These are phyloP conservation scores for Stegana nigrithorax DNA, from an alignment of 2,888 invertebrate genomes.

Conservation along the genomic window DNA sequence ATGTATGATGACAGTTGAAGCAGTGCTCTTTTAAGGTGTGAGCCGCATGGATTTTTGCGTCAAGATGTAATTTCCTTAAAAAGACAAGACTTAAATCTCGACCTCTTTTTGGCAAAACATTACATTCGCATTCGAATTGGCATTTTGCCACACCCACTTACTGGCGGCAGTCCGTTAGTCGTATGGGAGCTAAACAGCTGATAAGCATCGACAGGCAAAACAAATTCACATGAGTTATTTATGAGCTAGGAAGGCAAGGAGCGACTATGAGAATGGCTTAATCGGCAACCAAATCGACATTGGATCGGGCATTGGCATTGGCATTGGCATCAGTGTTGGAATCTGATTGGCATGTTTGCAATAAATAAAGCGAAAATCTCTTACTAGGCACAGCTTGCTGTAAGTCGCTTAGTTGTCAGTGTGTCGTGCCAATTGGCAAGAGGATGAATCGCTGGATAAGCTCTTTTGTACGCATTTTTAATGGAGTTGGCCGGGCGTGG, in stretches of 20 bases:
- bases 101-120: too few species aligned
- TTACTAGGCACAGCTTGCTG: neutral
- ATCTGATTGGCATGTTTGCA: constrained; percentile 12
- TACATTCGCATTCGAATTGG: too few species aligned
- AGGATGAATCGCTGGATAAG: constrained; percentile 45
- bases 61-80: too few species aligned
- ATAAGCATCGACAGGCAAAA: constrained; percentile 55
- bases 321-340: neutral
- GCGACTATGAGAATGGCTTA: constrained; percentile 29
- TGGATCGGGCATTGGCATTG: neutral
- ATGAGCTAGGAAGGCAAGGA: constrained; percentile 52
- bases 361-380: constrained; percentile 24
- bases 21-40: too few species aligned
- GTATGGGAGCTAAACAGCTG: constrained; percentile 34
- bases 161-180: too few species aligned
- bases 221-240: constrained; percentile 54
- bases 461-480: constrained; percentile 60
- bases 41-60: too few species aligned
- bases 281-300: neutral
- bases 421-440: constrained; percentile 11
- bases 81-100: too few species aligned
- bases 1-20: too few species aligned
- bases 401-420: neutral
- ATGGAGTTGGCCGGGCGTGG: constrained; percentile 45
- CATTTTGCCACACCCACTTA: too few species aligned